Percentiles rank a stretch among this genome's conserved stretches.
Evolutionary conservation across 2,797 vertebrate species (phyloP).

Genomic region (Furcifer pardalis): DNA sequence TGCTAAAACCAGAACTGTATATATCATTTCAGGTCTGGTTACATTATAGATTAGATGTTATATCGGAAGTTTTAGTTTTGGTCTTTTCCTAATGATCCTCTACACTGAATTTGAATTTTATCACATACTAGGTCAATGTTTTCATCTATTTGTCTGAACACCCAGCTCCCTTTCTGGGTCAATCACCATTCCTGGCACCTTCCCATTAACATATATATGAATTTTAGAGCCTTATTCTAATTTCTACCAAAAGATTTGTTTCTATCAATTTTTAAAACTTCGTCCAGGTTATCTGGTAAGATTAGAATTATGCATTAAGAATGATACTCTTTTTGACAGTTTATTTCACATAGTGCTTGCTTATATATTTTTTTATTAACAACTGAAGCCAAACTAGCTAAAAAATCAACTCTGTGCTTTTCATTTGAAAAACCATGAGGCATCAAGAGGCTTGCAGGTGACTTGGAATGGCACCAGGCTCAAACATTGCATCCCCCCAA

Average conservation of each 20-base stretch:
- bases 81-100: background rate
- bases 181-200: background rate
- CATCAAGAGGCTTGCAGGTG: too few relatives aligned
- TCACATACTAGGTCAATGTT: background rate
- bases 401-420: too few relatives aligned
- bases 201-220: background rate
- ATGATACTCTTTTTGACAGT: constrained; percentile 26
- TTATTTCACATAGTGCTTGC: constrained; percentile 25
- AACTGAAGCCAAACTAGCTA: too few relatives aligned
- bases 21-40: background rate
- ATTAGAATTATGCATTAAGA: constrained; percentile 40
- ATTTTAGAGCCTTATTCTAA: background rate
- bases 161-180: background rate
- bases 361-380: too few relatives aligned
- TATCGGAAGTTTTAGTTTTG: too few relatives aligned
- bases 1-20: background rate
- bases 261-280: constrained; percentile 33
- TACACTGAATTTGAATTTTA: background rate
- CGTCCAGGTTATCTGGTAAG: background rate
- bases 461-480: too few relatives aligned
- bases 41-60: background rate
- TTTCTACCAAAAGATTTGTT: constrained; percentile 18
- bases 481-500: too few relatives aligned
- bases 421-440: too few relatives aligned
- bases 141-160: background rate